Evolutionary conservation across 2,113 vertebrate genomes (phyloP).

Genomic region (Heloderma charlesbogerti): DNA sequence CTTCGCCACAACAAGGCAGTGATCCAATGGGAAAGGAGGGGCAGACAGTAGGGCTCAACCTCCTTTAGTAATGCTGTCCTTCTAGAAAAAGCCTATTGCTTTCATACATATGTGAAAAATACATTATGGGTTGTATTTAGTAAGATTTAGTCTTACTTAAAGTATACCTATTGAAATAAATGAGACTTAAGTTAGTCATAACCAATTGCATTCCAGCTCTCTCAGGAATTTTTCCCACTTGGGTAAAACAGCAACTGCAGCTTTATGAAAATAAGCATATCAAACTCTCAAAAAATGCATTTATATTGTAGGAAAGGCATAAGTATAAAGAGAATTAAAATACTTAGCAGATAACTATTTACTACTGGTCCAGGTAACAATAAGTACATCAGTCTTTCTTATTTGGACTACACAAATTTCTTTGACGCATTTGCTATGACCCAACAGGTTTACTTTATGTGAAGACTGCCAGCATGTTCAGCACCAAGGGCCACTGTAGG

Average conservation of each 20-base stretch:
- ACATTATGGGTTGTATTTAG: no score
- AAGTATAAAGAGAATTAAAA: constrained; percentile 1
- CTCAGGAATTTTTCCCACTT: not conserved
- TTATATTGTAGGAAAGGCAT: constrained; percentile 8
- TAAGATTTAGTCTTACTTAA: no score
- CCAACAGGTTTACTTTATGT: not conserved
- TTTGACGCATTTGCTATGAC: not conserved
- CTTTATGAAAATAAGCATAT: constrained; percentile 29
- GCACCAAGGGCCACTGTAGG: not conserved
- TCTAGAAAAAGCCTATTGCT: not conserved
- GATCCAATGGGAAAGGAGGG: not conserved
- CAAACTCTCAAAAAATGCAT: constrained; percentile 33
- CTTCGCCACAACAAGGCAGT: no score
- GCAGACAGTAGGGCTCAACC: not conserved
- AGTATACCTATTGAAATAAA: no score
- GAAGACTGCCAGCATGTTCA: not conserved
- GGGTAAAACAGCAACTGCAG: not conserved
- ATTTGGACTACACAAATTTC: not conserved
- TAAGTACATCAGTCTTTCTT: not conserved
- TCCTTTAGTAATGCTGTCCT: not conserved
- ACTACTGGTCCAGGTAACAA: not conserved
- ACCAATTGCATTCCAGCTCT: constrained; percentile 50
- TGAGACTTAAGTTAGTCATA: no score
- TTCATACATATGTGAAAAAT: not conserved
- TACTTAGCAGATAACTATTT: constrained; percentile 39